Evolutionary conservation across 2,888 invertebrate genomes (phyloP), one percentile per base, ranked within the genome.

Genomic region (Perizoma affinitatum): DNA sequence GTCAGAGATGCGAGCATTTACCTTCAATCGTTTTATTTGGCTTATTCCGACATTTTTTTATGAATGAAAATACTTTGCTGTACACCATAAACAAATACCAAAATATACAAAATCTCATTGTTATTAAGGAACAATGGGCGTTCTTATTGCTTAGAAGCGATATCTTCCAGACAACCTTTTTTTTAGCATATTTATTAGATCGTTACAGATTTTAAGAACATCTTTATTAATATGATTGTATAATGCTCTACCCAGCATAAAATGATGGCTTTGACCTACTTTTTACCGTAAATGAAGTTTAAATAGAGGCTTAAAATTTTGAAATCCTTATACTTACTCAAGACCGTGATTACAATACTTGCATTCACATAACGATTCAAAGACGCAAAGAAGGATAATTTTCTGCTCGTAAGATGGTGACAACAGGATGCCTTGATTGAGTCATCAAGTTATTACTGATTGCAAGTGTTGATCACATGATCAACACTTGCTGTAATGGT

Each of bases 381-480:
- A 54, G 71, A 55, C 45, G 22, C 52, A 40, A 66, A 70, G 65
- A 57, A 74, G 55, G 51, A 54, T 61, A 65, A 73, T 73, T 68
- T 41, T 50, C 58, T 10, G 50, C 8, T 61, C 63, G n/a, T 33
- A 43, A 42, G 61, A 45, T 53, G 61, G 50, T 63, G 63, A 63
- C 64, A 60, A 59, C 78, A 74, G 73, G 74, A 79, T 71, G 74
- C 68, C 62, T 73, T 80, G 84, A 89, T 88, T 84, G 83, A 88
- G 86, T 79, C 83, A 87, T 89, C 73, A 82, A 42, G 22, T 22
- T 3, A 22, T 33, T 33, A 58, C 51, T 75, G 68, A 77, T 73
- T n/a, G n/a, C n/a, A n/a, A n/a, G 73, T 74, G 74, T n/a, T 75
- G 69, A 75, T 77, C 74, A 74, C 74, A 74, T 75, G 70, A 75